A percentile compares a stretch with the other conserved stretches of the same genome.
phyloP scores from a whole-genome alignment of 1,140 invertebrate genomes.

The Diorhabda sublineata region DNA sequence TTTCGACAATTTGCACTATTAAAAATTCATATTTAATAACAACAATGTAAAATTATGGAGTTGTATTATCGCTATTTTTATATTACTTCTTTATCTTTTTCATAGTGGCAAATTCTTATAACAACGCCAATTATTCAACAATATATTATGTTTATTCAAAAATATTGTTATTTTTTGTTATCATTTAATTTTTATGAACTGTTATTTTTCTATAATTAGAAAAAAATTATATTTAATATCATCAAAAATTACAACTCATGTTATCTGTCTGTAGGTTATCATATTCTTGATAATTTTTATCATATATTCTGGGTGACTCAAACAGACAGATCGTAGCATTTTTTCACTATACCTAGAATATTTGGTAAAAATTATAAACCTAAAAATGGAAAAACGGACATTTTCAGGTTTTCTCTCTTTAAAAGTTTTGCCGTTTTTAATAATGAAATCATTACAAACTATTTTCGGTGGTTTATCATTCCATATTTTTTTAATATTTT shows the following conservation, averaged over 20 bases:
- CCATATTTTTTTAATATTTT: background rate
- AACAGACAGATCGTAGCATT: background rate
- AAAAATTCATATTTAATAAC: background rate
- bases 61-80: background rate
- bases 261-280: background rate
- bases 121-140: background rate
- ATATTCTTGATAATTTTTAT: background rate
- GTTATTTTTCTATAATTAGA: slow-evolving; percentile 17
- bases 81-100: background rate
- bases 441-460: background rate
- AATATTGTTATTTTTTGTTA: slow-evolving; percentile 21
- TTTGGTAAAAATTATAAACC: background rate
- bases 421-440: background rate
- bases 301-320: background rate
- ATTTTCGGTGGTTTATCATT: slow-evolving; percentile 2
- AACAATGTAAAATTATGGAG: background rate
- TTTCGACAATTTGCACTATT: slow-evolving; percentile 1
- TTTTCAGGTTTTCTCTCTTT: background rate
- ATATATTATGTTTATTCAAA: slow-evolving; percentile 1
- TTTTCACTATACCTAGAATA: background rate
- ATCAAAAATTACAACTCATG: slow-evolving; percentile 8
- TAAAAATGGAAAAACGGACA: background rate
- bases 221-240: slow-evolving; percentile 10
- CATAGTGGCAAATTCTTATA: background rate
- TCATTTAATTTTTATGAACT: slow-evolving; percentile 17